A percentile compares a stretch with the other conserved stretches of the same genome.
These are phyloP conservation scores for Microtus montanus DNA, from an alignment of 2,113 vertebrate species.

Conservation along the genomic window DNA sequence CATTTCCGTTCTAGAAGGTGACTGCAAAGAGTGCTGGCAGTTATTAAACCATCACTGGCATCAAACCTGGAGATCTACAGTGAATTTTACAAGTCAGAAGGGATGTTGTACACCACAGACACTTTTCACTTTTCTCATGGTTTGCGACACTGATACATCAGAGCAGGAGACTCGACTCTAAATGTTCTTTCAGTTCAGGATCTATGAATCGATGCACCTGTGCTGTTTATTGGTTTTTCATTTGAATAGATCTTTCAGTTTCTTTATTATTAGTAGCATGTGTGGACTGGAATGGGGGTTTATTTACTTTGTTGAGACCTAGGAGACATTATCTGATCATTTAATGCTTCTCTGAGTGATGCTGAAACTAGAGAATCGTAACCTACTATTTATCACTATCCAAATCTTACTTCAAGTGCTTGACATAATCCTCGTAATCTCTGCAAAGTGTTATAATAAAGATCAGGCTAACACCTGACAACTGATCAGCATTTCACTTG, in stretches of 20 bases:
- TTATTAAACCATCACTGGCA: not conserved
- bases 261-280: constrained; percentile 69
- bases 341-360: constrained; percentile 71
- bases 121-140: not conserved
- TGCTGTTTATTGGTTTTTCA: not conserved
- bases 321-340: constrained; percentile 69
- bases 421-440: constrained; percentile 59
- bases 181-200: not conserved
- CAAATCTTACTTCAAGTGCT: constrained; percentile 62
- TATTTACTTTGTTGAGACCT: constrained; percentile 68
- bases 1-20: not conserved
- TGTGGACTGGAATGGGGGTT: constrained; percentile 46
- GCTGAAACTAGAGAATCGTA: constrained; percentile 52
- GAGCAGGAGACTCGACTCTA: constrained; percentile 38
- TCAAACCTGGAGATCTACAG: not conserved
- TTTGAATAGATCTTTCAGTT: constrained; percentile 46
- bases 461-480: constrained; percentile 71
- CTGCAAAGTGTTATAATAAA: constrained; percentile 57
- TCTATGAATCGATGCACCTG: not conserved
- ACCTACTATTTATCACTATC: constrained; percentile 66
- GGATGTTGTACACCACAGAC: not conserved
- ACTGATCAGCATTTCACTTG: constrained; percentile 59
- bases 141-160: not conserved
- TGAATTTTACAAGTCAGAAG: not conserved
- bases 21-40: not conserved